These are phyloP conservation scores for Hydropotes inermis DNA, from an alignment of 2,113 vertebrate genomes.

Conservation along the genomic window DNA sequence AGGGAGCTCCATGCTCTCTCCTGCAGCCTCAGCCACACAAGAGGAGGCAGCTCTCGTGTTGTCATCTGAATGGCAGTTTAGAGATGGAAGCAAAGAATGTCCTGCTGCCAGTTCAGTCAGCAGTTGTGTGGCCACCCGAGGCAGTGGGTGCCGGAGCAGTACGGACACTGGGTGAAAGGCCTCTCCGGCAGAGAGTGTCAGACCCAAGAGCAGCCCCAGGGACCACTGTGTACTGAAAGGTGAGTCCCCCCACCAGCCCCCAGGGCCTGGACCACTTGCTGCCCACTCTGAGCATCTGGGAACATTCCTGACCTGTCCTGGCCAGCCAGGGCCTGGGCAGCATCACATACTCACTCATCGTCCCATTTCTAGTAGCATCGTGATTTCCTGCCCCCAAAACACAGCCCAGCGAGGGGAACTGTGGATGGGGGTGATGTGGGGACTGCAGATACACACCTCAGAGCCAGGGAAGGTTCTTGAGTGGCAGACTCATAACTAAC, in stretches of 20 bases:
- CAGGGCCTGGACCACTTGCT: background rate
- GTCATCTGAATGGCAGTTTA: background rate
- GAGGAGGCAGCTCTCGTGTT: background rate
- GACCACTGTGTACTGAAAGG: background rate
- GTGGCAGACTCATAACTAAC: background rate
- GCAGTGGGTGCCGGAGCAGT: background rate
- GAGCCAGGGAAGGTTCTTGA: background rate
- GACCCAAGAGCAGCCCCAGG: background rate
- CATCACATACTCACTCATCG: too few species aligned
- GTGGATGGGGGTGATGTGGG: background rate
- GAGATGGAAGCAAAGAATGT: background rate
- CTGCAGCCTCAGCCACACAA: background rate
- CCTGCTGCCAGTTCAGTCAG: background rate
- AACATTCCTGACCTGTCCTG: background rate
- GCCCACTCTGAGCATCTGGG: background rate
- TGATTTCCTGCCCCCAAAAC: background rate
- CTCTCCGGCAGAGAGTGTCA: background rate
- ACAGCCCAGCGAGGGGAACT: background rate
- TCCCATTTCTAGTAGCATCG: background rate
- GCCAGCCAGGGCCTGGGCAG: background rate
- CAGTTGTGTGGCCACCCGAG: background rate
- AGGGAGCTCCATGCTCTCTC: background rate
- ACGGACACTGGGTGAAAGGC: fast-evolving
- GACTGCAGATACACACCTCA: background rate
- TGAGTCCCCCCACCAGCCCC: background rate